A percentile compares a stretch with the other conserved stretches of the same genome.
Conservation (phyloP, 2,888 invertebrate species). For the Junonia oenone region DNA sequence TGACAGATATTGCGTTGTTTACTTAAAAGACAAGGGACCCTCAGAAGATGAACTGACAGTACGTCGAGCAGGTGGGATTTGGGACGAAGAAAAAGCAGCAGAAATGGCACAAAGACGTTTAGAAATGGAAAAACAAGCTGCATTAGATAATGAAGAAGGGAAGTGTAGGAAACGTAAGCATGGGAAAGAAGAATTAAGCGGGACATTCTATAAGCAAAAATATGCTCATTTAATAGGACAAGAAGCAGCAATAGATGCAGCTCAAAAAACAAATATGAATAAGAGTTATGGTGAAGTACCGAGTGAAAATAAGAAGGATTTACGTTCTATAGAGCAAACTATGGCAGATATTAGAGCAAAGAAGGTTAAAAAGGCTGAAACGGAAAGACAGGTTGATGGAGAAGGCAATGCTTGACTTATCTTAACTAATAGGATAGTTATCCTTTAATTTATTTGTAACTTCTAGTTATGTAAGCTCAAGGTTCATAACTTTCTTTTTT, state of each 20-base stretch:
- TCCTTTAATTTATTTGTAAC: neutral
- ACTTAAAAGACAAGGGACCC: slow-evolving; percentile 92
- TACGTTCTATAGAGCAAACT: slow-evolving; percentile 95
- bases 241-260: slow-evolving; percentile 92
- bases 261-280: slow-evolving; percentile 91
- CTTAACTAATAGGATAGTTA: neutral
- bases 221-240: slow-evolving; percentile 94
- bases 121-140: slow-evolving; percentile 55
- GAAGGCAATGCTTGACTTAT: slow-evolving; percentile 26
- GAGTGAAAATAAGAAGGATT: slow-evolving; percentile 95
- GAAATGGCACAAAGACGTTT: slow-evolving; percentile 73
- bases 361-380: slow-evolving; percentile 83
- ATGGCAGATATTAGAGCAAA: slow-evolving; percentile 94
- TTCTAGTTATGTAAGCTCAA: neutral
- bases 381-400: slow-evolving; percentile 36
- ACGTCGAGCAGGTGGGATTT: slow-evolving; percentile 89
- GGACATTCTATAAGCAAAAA: slow-evolving; percentile 92
- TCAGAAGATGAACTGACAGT: slow-evolving; percentile 92
- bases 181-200: slow-evolving; percentile 82
- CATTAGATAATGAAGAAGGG: slow-evolving; percentile 56
- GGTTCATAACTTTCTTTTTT: no score
- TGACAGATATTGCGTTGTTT: slow-evolving; percentile 92
- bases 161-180: slow-evolving; percentile 66
- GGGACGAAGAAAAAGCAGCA: slow-evolving; percentile 88
- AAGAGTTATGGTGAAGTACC: slow-evolving; percentile 94